phyloP scores from a whole-genome alignment of 2,888 invertebrate genomes.

The Brenthis daphne region DNA sequence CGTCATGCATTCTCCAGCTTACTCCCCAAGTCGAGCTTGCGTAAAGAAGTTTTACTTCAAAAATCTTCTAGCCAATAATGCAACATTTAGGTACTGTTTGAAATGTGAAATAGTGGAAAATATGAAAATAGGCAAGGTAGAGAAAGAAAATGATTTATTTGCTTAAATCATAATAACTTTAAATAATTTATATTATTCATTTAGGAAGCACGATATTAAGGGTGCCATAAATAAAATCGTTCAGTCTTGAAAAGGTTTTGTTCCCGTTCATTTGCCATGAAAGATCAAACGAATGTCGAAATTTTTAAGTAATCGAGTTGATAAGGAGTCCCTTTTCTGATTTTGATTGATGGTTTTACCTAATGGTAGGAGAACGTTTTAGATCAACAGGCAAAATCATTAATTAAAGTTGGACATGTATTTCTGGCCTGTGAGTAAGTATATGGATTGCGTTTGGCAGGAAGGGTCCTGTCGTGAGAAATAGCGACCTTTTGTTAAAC shows the following conservation, averaged over 20 bases:
- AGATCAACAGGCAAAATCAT: conserved; percentile 26
- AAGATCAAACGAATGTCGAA: conserved; percentile 16
- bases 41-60: too few species aligned
- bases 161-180: neutral
- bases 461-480: neutral
- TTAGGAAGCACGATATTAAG: neutral
- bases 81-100: too few species aligned
- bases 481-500: neutral
- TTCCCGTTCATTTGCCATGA: conserved; percentile 8
- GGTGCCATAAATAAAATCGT: too few species aligned
- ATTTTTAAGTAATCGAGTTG: conserved; percentile 22
- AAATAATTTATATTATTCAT: neutral
- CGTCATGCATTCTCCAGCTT: too few species aligned
- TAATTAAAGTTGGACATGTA: conserved; percentile 30
- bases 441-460: conserved; percentile 26
- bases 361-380: conserved; percentile 28
- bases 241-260: neutral
- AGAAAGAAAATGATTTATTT: too few species aligned
- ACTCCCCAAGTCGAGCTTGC: too few species aligned
- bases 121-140: too few species aligned
- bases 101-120: too few species aligned
- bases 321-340: conserved; percentile 23
- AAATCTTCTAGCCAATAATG: too few species aligned
- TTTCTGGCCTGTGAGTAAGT: conserved; percentile 22
- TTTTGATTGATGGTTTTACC: conserved; percentile 37